phyloP scores from a whole-genome alignment of 2,888 invertebrate species.

The Asteroscopus sphinx region DNA sequence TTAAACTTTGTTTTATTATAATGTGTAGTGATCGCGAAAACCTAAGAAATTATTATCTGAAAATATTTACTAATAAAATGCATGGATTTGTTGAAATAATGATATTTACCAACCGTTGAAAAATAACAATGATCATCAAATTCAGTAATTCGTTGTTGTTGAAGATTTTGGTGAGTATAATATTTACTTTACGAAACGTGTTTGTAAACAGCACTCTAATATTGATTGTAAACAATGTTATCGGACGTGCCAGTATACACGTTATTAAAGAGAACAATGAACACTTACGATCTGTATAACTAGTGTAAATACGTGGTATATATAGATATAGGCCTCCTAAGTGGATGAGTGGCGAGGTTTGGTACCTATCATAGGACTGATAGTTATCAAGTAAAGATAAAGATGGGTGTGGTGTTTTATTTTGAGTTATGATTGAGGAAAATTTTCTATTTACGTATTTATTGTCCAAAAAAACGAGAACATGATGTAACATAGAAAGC shows the following conservation, averaged over 20 bases:
- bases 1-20: too few species aligned
- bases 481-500: not conserved
- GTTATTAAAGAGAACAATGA: constrained; percentile 47
- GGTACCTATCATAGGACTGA: constrained; percentile 29
- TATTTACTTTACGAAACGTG: constrained; percentile 39
- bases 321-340: constrained; percentile 34
- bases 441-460: constrained; percentile 15
- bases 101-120: not conserved
- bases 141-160: constrained; percentile 26
- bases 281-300: constrained; percentile 29
- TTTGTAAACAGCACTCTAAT: constrained; percentile 45
- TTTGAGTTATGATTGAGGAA: constrained; percentile 28
- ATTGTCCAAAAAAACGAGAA: constrained; percentile 9
- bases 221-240: constrained; percentile 43
- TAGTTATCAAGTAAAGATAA: constrained; percentile 48
- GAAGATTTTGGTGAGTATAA: constrained; percentile 20
- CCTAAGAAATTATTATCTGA: too few species aligned
- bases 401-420: constrained; percentile 27
- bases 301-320: constrained; percentile 33
- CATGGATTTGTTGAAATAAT: not conserved
- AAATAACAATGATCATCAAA: constrained; percentile 4
- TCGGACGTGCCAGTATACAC: constrained; percentile 29
- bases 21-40: too few species aligned
- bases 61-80: too few species aligned
- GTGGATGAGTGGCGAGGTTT: constrained; percentile 32